Conservation (phyloP, 2,888 invertebrate species). For the Carabus problematicus region DNA sequence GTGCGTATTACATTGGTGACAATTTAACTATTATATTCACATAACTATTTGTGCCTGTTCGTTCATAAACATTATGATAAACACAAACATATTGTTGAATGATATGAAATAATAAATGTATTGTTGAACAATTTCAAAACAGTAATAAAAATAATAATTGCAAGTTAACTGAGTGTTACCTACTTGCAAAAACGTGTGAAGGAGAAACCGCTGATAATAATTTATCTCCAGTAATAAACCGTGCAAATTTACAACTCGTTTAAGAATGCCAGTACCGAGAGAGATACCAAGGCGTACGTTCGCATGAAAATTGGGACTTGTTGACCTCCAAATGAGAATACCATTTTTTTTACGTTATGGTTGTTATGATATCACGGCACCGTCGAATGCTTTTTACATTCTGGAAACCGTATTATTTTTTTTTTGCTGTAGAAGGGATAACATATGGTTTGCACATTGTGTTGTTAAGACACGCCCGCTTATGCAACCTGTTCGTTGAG, state of each 20-base stretch:
- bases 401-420: constrained; percentile 19
- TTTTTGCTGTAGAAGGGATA: neutral
- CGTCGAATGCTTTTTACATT: constrained; percentile 23
- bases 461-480: neutral
- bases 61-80: too few species aligned
- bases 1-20: too few species aligned
- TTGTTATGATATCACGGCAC: constrained; percentile 7
- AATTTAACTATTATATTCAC: too few species aligned
- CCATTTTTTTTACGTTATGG: neutral
- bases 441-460: constrained; percentile 37
- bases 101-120: too few species aligned
- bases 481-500: too few species aligned
- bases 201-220: constrained; percentile 3
- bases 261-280: neutral
- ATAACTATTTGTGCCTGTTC: too few species aligned
- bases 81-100: too few species aligned
- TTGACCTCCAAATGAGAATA: constrained; percentile 4
- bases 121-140: too few species aligned
- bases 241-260: neutral
- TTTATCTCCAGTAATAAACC: constrained; percentile 1
- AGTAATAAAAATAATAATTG: too few species aligned
- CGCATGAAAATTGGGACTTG: constrained; percentile 1
- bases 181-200: neutral
- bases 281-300: neutral
- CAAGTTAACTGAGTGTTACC: too few species aligned